Evolutionary conservation across 2,797 vertebrate species (phyloP).

Genomic region (Lagorchestes hirsutus): DNA sequence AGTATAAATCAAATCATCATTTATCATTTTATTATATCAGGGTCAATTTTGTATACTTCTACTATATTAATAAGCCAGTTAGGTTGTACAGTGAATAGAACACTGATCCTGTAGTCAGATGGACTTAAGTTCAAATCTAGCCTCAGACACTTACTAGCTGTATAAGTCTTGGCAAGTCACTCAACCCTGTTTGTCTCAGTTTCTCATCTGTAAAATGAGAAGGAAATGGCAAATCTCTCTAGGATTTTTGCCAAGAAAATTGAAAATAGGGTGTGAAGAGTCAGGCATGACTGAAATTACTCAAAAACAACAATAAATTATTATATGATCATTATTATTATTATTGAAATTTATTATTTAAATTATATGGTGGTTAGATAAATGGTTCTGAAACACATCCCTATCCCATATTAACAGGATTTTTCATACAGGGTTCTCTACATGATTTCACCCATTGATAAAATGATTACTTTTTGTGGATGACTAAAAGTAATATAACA

Average conservation of each 20-base stretch:
- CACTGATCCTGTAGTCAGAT: background rate
- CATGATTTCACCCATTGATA: background rate
- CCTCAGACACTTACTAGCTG: background rate
- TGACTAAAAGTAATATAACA: background rate
- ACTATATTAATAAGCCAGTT: background rate
- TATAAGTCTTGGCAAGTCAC: background rate
- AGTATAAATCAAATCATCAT: background rate
- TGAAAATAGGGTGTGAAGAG: background rate
- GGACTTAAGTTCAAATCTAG: background rate
- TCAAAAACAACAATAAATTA: background rate
- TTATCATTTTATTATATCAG: background rate
- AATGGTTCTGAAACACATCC: background rate
- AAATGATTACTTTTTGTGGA: background rate
- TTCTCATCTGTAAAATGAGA: background rate
- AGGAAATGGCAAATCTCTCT: background rate
- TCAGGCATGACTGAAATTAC: background rate
- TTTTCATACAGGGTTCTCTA: background rate
- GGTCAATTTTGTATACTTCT: background rate
- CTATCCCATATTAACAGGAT: background rate
- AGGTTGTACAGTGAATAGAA: background rate
- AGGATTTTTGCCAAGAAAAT: background rate
- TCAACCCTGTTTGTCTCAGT: background rate
- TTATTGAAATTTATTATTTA: background rate
- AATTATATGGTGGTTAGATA: background rate
- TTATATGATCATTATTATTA: background rate